These are phyloP conservation scores for Ficedula albicollis DNA, from an alignment of 2,797 vertebrate genomes.

Conservation along the genomic window DNA sequence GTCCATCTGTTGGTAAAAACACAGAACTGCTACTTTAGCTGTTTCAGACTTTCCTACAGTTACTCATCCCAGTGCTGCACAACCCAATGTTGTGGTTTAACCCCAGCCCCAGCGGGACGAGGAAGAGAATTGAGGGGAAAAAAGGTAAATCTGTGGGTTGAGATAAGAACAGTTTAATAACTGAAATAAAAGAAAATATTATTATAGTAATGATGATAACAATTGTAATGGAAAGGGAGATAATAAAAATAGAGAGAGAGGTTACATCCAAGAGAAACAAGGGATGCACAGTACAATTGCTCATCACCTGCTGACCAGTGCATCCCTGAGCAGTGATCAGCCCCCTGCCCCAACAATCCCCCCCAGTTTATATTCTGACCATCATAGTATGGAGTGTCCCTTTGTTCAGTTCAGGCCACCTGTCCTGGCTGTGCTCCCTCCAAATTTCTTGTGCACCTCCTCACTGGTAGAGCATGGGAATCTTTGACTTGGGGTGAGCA, in stretches of 20 bases:
- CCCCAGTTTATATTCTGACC: not conserved
- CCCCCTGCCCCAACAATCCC: too few species aligned
- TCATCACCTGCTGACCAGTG: not conserved
- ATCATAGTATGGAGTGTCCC: not conserved
- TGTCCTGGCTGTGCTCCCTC: not conserved
- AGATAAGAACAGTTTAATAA: not conserved
- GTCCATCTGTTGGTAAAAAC: slow-evolving; percentile 30
- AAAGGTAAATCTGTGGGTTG: accelerated
- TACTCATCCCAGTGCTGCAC: not conserved
- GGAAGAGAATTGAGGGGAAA: accelerated
- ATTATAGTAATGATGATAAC: not conserved
- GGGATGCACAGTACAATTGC: not conserved
- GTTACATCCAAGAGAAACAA: not conserved
- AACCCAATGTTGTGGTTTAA: not conserved
- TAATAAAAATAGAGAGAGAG: not conserved
- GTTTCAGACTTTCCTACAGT: not conserved
- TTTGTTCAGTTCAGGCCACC: not conserved
- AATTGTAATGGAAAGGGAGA: not conserved
- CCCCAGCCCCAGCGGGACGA: accelerated
- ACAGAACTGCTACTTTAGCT: not conserved
- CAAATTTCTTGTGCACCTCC: not conserved
- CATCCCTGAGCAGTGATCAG: not conserved
- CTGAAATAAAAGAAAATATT: not conserved
- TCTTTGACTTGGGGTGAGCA: not conserved
- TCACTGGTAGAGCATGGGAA: not conserved